Percentiles rank a stretch among this genome's conserved stretches.
Conservation (phyloP, 2,113 vertebrate species). For the Salvelinus sp. region DNA sequence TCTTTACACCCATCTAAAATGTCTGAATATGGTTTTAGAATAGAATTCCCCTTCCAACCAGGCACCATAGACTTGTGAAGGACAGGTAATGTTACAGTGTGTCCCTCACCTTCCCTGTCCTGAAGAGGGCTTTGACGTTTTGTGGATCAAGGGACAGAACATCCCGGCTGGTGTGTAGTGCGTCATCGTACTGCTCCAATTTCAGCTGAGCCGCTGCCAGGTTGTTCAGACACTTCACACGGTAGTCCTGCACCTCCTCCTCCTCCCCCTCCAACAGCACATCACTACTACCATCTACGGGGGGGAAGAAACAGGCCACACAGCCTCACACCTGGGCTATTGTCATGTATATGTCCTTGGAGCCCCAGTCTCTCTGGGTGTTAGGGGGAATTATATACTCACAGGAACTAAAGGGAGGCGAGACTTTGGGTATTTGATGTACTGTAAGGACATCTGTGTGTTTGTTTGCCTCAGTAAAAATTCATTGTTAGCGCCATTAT, state of each 20-base stretch:
- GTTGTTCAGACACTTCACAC: slow-evolving; percentile 87
- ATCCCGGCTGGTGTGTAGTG: slow-evolving; percentile 74
- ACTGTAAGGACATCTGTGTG: not conserved
- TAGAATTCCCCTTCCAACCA: no score
- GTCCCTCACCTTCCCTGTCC: slow-evolving; percentile 77
- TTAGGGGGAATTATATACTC: slow-evolving; percentile 2
- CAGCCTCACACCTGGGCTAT: slow-evolving; percentile 9
- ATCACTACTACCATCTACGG: slow-evolving; percentile 48
- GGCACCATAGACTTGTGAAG: not conserved
- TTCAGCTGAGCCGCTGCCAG: slow-evolving; percentile 79
- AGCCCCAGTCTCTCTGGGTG: not conserved
- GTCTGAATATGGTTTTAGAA: not conserved
- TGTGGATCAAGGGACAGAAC: slow-evolving; percentile 74
- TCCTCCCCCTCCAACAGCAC: slow-evolving; percentile 44
- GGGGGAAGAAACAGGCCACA: slow-evolving; percentile 10
- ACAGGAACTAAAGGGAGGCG: slow-evolving; percentile 1
- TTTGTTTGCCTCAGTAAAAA: slow-evolving; percentile 21
- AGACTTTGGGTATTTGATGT: slow-evolving; percentile 17
- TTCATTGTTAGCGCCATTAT: not conserved
- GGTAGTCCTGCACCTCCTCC: slow-evolving; percentile 77
- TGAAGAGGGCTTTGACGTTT: slow-evolving; percentile 80
- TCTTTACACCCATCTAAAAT: not conserved
- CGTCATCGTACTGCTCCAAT: slow-evolving; percentile 72
- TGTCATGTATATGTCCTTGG: slow-evolving; percentile 7
- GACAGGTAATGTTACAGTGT: not conserved